Base-by-base conservation (phyloP, 2,888 invertebrate genomes). In the Cataglyphis altisquamis region DNA sequence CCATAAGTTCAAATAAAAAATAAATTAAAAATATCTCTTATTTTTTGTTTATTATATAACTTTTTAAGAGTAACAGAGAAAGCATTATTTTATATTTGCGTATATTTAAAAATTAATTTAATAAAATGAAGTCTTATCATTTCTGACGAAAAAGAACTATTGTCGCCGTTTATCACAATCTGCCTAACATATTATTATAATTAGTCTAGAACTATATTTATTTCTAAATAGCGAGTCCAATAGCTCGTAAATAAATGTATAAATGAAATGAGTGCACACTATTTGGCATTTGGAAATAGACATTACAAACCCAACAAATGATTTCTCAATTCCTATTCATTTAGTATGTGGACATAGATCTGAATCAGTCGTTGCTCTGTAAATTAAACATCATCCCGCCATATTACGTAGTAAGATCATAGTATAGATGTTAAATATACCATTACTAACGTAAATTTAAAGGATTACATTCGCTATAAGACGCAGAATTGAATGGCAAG, bases 121-220 rank as follows among this genome's bases (percentile, higher is more conserved):
- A 48, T 25, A 12, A 21, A n/a, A 72, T 60, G 32, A 45, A 80
- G 12, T 80, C 73, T 80, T 60, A 25, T 62, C 45, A 80, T 72
- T 72, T 80, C 78, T 45, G 78, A 73, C 73, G 74, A 80, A 45
- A 80, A 12, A 73, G 72, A 60, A 36, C 78, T 80, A 80, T 80
- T 80, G 78, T 80, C 78, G 78, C 78, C 74, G 78, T 80, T 80
- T 80, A 80, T 80, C 78, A 80, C 78, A 80, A 80, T 80, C 78
- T 73, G 78, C 36, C 78, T 80, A 78, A 60, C 72, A 73, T 32
- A 72, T 72, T 77, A 77, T 55, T 80, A 78, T 78, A 32, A 72
- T 72, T 80, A 80, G 8, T 72, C 78, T 80, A 80, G 32, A 73
- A 36, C 78, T 80, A 80, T 70, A 9, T 73, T 73, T 80, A 72